Base-by-base conservation (phyloP, 37 sponge, comb jelly and placozoan species). In the Dysidea cf. avara region DNA sequence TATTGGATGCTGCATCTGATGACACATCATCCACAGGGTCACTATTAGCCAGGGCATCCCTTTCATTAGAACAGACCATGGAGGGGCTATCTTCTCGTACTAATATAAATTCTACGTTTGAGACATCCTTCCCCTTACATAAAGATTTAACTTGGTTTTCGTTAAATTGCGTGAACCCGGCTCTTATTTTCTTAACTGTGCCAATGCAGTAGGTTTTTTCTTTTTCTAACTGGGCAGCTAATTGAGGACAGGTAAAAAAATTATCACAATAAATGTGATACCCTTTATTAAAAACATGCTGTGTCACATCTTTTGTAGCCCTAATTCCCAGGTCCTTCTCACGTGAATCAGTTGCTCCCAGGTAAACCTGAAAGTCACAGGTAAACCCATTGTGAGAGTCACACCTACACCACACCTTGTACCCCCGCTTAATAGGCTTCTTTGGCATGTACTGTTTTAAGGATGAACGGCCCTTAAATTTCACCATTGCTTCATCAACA, bases 401-500 rank as follows among this genome's bases (percentile, higher is more conserved):
- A n/a, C 58, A 34, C 17, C 11, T 2, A 36, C 55, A 28, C 28
- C 28, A 74, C 2, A 71, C 72, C 56, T 71, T 71, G 24, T 43
- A 43, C 39, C 72, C 72, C 56, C 56, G 25, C 37, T 71, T 71
- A 3, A 32, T 56, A 7, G 56, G 61, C 36, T 71, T 69, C 7
- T 71, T 29, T 17, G 72, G 72, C 5, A 54, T 1, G 39, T 55
- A 56, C 39, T 71, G 72, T 14, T 3, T 7, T 22, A 74, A 74
- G 9, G 30, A 25, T 1, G 40, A 39, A 2, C 61, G 26, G 11
- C 74, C 56, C 1, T 22, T 46, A 48, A 3, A 49, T 4, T 5
- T 5, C 7, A 71, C 39, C 72, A 71, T 71, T 40, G 49, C 49
- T 22, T 77, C 78, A 66, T 77, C 78, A 21, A 77, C 54, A 4